phyloP scores from a whole-genome alignment of 1,140 invertebrate genomes.

The Drosophila nigromelanica region DNA sequence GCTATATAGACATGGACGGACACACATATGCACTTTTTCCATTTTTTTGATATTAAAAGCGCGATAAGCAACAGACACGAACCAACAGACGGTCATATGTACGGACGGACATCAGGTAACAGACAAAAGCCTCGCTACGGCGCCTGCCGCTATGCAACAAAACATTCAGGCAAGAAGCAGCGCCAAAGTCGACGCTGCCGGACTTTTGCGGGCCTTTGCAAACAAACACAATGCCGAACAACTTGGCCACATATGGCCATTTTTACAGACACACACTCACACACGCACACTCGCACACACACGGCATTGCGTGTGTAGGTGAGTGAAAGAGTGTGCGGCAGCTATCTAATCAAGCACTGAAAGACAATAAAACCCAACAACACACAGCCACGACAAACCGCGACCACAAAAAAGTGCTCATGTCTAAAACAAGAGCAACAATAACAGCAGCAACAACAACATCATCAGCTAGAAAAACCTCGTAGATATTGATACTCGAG shows the following conservation, averaged over 20 bases:
- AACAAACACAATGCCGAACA: constrained; percentile 52
- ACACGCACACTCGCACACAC: neutral
- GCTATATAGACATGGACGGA: constrained; percentile 27
- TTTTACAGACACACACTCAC: constrained; percentile 49
- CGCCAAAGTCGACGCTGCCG: constrained; percentile 47
- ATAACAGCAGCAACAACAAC: constrained; percentile 20
- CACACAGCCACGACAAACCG: constrained; percentile 70
- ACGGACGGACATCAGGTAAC: constrained; percentile 45
- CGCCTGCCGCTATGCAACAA: constrained; percentile 54
- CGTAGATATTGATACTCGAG: constrained; percentile 43
- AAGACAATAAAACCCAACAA: constrained; percentile 81
- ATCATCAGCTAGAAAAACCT: constrained; percentile 28
- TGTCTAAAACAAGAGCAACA: constrained; percentile 60
- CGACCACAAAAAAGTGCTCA: constrained; percentile 79
- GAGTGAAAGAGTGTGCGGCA: constrained; percentile 23
- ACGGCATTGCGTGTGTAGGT: constrained; percentile 46
- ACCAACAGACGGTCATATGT: constrained; percentile 24
- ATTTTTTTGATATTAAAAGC: constrained; percentile 71
- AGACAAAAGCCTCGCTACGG: constrained; percentile 54
- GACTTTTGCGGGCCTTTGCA: constrained; percentile 26
- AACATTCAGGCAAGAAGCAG: constrained; percentile 51
- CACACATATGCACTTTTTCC: constrained; percentile 52
- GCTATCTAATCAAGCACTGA: constrained; percentile 80
- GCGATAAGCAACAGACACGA: constrained; percentile 79
- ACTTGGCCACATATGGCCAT: constrained; percentile 82